A percentile compares a stretch with the other conserved stretches of the same genome.
Conservation (phyloP, 2,113 vertebrate genomes). For the Barbus barbus region DNA sequence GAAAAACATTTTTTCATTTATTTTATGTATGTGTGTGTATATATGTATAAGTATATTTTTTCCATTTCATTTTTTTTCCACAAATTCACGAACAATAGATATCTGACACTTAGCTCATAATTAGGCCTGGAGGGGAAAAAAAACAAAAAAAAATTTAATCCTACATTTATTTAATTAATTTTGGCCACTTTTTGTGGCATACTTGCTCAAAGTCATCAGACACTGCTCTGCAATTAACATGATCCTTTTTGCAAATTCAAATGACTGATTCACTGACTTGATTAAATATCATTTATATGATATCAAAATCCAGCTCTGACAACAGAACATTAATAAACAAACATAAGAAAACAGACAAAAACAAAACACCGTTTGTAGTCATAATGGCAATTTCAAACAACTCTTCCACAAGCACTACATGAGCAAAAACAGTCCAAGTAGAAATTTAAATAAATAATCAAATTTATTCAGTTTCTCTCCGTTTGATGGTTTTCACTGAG, state of each 20-base stretch:
- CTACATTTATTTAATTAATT: not conserved
- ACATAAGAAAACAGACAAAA: not conserved
- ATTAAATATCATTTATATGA: slow-evolving; percentile 8
- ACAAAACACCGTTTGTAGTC: not conserved
- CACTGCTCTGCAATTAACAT: too few relatives aligned
- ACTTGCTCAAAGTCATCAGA: not conserved
- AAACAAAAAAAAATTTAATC: not conserved
- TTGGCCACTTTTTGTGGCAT: not conserved
- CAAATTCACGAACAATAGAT: not conserved
- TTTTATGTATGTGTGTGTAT: too few relatives aligned
- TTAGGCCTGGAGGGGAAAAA: not conserved
- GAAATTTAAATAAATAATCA: slow-evolving; percentile 29
- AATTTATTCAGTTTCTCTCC: not conserved
- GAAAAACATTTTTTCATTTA: too few relatives aligned
- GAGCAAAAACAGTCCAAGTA: not conserved
- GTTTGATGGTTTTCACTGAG: not conserved
- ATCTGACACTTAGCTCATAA: not conserved
- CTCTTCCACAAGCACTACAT: not conserved
- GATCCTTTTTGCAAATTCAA: too few relatives aligned
- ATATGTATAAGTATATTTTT: too few relatives aligned
- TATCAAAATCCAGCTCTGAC: not conserved
- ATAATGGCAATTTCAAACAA: not conserved
- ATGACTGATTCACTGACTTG: too few relatives aligned
- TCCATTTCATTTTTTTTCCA: not conserved
- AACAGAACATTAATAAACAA: not conserved